Evolutionary conservation across 2,888 invertebrate species (phyloP), one percentile per base, ranked within the genome.

Genomic region (Leptarthrus brevirostris): DNA sequence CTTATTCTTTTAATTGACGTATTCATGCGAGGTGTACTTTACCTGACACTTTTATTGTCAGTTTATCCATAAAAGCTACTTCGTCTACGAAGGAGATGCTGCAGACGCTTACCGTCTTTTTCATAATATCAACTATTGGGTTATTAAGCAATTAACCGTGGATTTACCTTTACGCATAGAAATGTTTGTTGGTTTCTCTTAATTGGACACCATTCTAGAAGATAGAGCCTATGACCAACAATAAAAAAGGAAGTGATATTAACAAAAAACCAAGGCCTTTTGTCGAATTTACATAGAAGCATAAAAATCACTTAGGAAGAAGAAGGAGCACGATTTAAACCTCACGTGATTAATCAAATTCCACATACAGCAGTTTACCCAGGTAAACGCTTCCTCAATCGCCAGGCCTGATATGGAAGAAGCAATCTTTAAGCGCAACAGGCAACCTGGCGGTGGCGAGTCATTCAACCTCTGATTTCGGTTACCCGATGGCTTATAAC

Each of bases 11-110:
- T 18, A 54, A 72, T 58, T 72, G 58, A 72, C 47, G 72, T 44
- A 72, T 58, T 58, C 72, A 49, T 58, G 47, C 34, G 47, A 72
- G 47, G 49, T 72, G 72, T 72, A 58, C 72, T 58, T 72, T 72
- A 58, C 72, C 49, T 72, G 72, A 72, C 72, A 58, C 56, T 58
- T 71, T 72, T 72, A 72, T 72, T 72, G 58, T 72, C 49, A 10
- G 56, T n/a, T 49, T 20, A 58, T n/a, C 49, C 58, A 53, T 72
- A 72, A 72, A 72, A 72, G 47, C 54, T 47, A 49, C 58, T 26
- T 30, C 18, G 56, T 10, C 34, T n/a, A 53, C 8, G 18, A 18
- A 22, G 5, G 22, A 22, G 10, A 8, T 66, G 14, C 6, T 16
- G 30, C 16, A 10, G 16, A 56, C 44, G n/a, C 44, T 61, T 36